A percentile compares a stretch with the other conserved stretches of the same genome.
Conservation (phyloP, 2,797 vertebrate genomes). For the Anolis apletophallus region DNA sequence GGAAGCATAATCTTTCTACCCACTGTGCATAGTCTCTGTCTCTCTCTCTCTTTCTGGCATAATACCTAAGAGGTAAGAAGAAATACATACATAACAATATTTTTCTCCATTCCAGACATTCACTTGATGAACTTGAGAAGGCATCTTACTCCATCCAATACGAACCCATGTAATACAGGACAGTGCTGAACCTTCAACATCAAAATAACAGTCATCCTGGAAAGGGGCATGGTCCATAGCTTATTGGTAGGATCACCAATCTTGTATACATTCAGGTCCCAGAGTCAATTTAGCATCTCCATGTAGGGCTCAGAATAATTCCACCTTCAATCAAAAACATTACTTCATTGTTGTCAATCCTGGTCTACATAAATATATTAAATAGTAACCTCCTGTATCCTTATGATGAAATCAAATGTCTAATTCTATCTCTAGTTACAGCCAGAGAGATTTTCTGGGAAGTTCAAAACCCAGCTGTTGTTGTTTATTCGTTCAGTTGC, state of each 20-base stretch:
- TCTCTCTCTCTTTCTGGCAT: neutral
- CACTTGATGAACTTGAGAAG: neutral
- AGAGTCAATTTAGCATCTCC: neutral
- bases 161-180: too few species aligned
- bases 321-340: neutral
- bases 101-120: neutral
- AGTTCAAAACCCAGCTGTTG: neutral
- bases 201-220: neutral
- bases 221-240: neutral
- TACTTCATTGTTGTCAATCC: neutral
- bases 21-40: conserved; percentile 20
- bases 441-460: neutral
- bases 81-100: neutral
- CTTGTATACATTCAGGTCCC: neutral
- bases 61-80: conserved; percentile 15
- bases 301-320: neutral
- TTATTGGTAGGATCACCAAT: neutral
- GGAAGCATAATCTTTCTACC: conserved; percentile 29
- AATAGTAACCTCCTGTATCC: too few species aligned
- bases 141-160: neutral
- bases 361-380: too few species aligned
- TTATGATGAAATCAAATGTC: neutral
- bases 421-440: neutral
- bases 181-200: neutral
- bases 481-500: too few species aligned